Conservation (phyloP, 2,888 invertebrate species). For the Cheilosia pagana region DNA sequence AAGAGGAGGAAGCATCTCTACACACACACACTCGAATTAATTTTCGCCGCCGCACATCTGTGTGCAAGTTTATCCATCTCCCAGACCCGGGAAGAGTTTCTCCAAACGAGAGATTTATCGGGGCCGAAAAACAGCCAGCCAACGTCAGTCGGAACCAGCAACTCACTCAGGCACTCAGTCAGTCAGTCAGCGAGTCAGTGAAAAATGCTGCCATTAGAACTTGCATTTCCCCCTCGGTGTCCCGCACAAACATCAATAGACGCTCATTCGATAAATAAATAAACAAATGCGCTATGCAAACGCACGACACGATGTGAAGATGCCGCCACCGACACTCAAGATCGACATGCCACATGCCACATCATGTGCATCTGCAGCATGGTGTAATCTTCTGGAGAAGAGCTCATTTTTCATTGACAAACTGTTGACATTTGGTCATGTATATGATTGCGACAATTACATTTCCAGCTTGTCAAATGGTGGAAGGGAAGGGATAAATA, state of each 20-base stretch:
- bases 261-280: conserved; percentile 28
- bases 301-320: not conserved
- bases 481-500: not conserved
- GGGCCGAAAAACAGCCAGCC: not conserved
- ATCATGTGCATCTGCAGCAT: not conserved
- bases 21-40: conserved; percentile 14
- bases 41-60: conserved; percentile 14
- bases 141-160: not conserved
- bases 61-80: not conserved
- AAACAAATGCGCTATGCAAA: conserved; percentile 5
- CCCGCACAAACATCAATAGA: conserved; percentile 28
- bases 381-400: not conserved
- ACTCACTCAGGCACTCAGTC: conserved; percentile 16
- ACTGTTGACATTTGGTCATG: conserved; percentile 7
- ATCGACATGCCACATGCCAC: not conserved
- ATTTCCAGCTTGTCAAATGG: conserved; percentile 6
- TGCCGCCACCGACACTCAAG: not conserved
- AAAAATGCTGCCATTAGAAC: conserved; percentile 24
- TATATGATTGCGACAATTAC: conserved; percentile 29
- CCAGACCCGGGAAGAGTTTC: conserved; percentile 16
- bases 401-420: not conserved
- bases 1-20: conserved; percentile 10
- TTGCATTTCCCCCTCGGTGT: not conserved
- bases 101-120: conserved; percentile 33
- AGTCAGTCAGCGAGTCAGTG: no score